These are phyloP conservation scores for Pelecanus crispus DNA, from an alignment of 2,113 vertebrate genomes.

Conservation along the genomic window DNA sequence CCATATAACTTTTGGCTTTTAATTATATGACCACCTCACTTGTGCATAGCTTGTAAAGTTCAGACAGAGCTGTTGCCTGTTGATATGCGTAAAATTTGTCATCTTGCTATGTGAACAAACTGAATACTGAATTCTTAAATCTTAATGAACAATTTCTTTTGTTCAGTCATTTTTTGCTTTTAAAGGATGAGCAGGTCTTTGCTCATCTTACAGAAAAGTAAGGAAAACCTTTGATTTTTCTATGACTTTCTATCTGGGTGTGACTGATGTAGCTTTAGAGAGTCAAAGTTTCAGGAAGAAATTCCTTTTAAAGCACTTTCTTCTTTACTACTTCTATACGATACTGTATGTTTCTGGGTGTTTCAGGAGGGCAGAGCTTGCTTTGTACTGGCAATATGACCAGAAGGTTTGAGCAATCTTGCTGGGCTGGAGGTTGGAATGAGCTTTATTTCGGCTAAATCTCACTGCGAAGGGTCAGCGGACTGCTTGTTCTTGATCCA, in stretches of 20 bases:
- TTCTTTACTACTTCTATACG: background rate
- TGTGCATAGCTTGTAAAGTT: background rate
- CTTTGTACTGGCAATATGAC: background rate
- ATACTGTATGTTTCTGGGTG: background rate
- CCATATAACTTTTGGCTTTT: background rate
- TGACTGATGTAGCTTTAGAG: background rate
- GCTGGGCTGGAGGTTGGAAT: background rate
- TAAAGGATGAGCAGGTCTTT: background rate
- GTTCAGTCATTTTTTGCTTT: background rate
- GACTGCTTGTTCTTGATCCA: constrained; percentile 18
- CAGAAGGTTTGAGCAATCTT: background rate
- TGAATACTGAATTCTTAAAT: background rate
- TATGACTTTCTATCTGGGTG: background rate
- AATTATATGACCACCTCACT: background rate
- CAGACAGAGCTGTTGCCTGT: background rate
- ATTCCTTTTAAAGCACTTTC: background rate
- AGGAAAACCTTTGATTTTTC: background rate
- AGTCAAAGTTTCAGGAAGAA: background rate
- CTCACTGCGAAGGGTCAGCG: background rate
- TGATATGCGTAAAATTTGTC: background rate
- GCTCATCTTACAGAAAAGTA: background rate
- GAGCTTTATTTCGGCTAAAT: background rate
- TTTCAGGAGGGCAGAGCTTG: background rate
- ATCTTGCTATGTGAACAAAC: background rate
- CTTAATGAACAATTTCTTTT: background rate